These are phyloP conservation scores for Poeciliopsis presidionis DNA, from an alignment of 2,797 vertebrate species.

Conservation along the genomic window DNA sequence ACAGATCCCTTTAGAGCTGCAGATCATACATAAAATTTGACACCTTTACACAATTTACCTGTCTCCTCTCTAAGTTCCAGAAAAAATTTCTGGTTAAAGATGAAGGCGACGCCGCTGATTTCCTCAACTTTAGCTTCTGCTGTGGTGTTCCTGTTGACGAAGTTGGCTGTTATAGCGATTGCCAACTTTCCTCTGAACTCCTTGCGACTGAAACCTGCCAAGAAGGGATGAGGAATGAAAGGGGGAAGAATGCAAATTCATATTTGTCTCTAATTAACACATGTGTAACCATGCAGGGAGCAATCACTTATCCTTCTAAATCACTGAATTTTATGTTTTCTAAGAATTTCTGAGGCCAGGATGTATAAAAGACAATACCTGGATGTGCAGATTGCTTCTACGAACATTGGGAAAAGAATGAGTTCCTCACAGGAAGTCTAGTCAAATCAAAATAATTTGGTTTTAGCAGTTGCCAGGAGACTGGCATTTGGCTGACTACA, in stretches of 20 bases:
- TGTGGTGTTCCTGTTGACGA: conserved; percentile 96
- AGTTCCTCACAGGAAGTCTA: neutral
- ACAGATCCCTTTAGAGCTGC: neutral
- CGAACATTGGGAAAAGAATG: neutral
- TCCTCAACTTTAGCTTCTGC: conserved; percentile 98
- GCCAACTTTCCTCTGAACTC: conserved; percentile 97
- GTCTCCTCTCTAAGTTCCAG: conserved; percentile 96
- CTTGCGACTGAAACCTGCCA: conserved; percentile 90
- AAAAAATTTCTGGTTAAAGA: conserved; percentile 99
- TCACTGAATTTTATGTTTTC: neutral
- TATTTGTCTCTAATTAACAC: neutral
- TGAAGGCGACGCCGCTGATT: conserved; percentile 98
- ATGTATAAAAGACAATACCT: neutral
- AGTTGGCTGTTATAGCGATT: conserved; percentile 98
- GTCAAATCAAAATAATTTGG: neutral
- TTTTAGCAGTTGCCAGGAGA: neutral
- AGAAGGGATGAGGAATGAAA: neutral
- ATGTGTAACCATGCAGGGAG: neutral
- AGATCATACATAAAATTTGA: neutral
- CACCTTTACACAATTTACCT: conserved; percentile 61
- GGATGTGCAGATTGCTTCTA: neutral
- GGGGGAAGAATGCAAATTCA: neutral
- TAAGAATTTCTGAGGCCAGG: neutral
- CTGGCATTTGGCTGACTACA: neutral
- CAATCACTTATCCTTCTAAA: neutral